These are phyloP conservation scores for Artemia sp. DNA, from an alignment of 2,888 invertebrate species.

Conservation along the genomic window DNA sequence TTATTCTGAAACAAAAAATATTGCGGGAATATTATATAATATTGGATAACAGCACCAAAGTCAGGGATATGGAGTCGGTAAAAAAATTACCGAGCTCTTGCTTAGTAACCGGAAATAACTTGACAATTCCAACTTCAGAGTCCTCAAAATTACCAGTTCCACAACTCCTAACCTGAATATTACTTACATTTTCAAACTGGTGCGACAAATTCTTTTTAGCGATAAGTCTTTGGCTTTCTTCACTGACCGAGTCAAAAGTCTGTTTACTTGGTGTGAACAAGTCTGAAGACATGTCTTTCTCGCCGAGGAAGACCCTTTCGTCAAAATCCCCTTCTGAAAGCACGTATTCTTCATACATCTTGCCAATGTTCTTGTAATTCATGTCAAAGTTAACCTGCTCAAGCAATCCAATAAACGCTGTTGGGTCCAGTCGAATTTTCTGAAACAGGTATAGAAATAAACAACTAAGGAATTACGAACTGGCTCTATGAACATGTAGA, in stretches of 20 bases:
- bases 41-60: no score
- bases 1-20: no score
- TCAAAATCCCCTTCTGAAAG: conserved; percentile 85
- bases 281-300: conserved; percentile 29
- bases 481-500: no score
- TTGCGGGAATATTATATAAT: no score
- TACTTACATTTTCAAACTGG: conserved; percentile 30
- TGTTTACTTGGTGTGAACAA: conserved; percentile 29
- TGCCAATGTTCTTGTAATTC: conserved; percentile 67
- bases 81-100: no score
- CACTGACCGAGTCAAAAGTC: conserved; percentile 30
- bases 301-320: conserved; percentile 81
- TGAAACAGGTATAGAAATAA: conserved; percentile 31
- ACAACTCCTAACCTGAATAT: no score
- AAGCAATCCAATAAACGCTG: conserved; percentile 53
- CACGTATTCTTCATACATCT: conserved; percentile 75
- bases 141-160: no score
- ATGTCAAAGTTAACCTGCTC: conserved; percentile 61
- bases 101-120: no score
- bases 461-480: no score
- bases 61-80: no score
- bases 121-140: no score
- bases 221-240: conserved; percentile 32
- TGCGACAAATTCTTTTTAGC: conserved; percentile 30
- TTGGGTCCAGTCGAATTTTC: conserved; percentile 53